Evolutionary conservation across 1,140 invertebrate species (phyloP).

Genomic region (Sycophaga agraensis): DNA sequence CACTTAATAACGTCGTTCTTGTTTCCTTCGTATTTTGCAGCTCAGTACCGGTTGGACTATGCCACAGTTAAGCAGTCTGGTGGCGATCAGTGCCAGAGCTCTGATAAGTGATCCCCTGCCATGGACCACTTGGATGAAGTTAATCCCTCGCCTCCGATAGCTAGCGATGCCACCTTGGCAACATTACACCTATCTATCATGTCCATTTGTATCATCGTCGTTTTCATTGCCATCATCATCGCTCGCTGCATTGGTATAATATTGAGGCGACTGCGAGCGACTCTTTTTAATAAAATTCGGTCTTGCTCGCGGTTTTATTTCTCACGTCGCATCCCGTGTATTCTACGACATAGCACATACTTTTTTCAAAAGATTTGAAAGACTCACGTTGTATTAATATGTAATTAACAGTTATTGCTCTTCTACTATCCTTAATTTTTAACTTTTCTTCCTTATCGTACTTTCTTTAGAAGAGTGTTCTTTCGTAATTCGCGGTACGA

Average conservation of each 20-base stretch:
- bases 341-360: slow-evolving; percentile 2
- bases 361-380: slow-evolving; percentile 3
- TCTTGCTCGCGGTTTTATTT: background rate
- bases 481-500: slow-evolving; percentile 42
- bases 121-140: slow-evolving; percentile 36
- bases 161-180: background rate
- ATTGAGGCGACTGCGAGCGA: slow-evolving; percentile 25
- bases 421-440: background rate
- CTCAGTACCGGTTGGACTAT: slow-evolving; percentile 56
- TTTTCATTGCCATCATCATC: slow-evolving; percentile 4
- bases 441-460: background rate
- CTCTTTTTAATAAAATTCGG: background rate
- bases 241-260: slow-evolving; percentile 21
- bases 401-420: slow-evolving; percentile 12
- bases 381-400: slow-evolving; percentile 9
- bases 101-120: slow-evolving; percentile 58
- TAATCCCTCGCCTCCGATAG: background rate
- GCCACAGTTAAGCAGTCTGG: slow-evolving; percentile 54
- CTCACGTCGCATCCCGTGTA: background rate
- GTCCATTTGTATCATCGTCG: slow-evolving; percentile 30
- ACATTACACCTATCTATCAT: slow-evolving; percentile 20
- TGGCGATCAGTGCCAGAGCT: slow-evolving; percentile 44
- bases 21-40: slow-evolving; percentile 42
- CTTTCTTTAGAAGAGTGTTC: slow-evolving; percentile 4
- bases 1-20: no score